Base-by-base conservation (phyloP, 2,113 vertebrate genomes). In the Scophthalmus maximus region DNA sequence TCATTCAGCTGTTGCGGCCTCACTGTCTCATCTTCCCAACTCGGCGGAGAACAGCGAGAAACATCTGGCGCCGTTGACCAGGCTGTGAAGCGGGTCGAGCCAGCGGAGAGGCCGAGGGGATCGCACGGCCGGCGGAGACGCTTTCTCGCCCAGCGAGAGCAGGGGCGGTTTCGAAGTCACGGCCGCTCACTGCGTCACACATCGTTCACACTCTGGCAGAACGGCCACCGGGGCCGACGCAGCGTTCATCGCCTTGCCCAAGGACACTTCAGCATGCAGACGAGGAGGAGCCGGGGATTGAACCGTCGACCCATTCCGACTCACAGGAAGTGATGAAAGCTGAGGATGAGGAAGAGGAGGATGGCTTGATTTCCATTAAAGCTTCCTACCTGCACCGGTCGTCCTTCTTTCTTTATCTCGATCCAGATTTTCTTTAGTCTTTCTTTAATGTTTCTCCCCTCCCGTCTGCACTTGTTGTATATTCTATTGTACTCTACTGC, bases 61-160 rank as follows among this genome's bases (percentile, higher is more conserved):
- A 73, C 80, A 82, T 84, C 81, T 88, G 75, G 52, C 50, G 17
- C 40, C 69, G 81, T 64, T 79, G 75, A 79, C 79, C 83, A 82
- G 86, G 68, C 81, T 68, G 65, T 81, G 23, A 79, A 67, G n/a
- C n/a, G n/a, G n/a, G n/a, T n/a, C n/a, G n/a, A n/a, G n/a, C n/a
- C n/a, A n/a, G n/a, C n/a, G n/a, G n/a, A n/a, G n/a, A n/a, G n/a
- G n/a, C n/a, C n/a, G n/a, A n/a, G n/a, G n/a, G n/a, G n/a, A n/a
- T n/a, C n/a, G n/a, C n/a, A n/a, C n/a, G n/a, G n/a, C n/a, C n/a
- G n/a, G n/a, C n/a, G n/a, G n/a, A n/a, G n/a, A n/a, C n/a, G n/a
- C n/a, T n/a, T n/a, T n/a, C n/a, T n/a, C n/a, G n/a, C n/a, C n/a
- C n/a, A n/a, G n/a, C n/a, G n/a, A n/a, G n/a, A n/a, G n/a, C n/a